Conservation (phyloP, 1,140 invertebrate species). For the Branchinecta lindahli region DNA sequence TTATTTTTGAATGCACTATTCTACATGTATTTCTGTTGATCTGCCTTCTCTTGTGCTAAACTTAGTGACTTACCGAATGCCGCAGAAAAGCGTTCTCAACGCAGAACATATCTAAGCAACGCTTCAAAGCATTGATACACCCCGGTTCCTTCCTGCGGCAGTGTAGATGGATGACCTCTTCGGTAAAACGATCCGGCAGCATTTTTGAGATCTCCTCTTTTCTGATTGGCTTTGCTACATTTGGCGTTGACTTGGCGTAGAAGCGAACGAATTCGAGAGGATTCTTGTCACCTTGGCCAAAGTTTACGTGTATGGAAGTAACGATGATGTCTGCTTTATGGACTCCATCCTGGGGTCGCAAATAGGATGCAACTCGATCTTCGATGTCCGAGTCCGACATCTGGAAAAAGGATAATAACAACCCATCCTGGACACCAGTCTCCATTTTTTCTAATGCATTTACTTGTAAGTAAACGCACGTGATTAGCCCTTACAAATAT, state of each 20-base stretch:
- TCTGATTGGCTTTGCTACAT: constrained; percentile 1
- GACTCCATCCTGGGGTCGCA: neutral
- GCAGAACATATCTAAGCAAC: neutral
- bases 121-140: neutral
- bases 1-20: no score
- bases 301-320: neutral
- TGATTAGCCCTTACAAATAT: no score
- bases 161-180: neutral
- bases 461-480: no score
- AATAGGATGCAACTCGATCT: neutral
- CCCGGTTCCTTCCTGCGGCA: neutral
- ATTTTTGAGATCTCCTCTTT: neutral
- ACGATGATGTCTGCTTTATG: neutral
- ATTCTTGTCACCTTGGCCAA: neutral
- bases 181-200: neutral
- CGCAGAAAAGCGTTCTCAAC: neutral
- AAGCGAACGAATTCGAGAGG: neutral
- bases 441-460: no score
- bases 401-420: neutral
- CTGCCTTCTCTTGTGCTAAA: no score
- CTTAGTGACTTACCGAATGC: neutral
- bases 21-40: no score
- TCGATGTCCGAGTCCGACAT: neutral
- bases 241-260: neutral
- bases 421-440: no score